Evolutionary conservation across 2,113 vertebrate species (phyloP).

Genomic region (Lampris megalopsis): DNA sequence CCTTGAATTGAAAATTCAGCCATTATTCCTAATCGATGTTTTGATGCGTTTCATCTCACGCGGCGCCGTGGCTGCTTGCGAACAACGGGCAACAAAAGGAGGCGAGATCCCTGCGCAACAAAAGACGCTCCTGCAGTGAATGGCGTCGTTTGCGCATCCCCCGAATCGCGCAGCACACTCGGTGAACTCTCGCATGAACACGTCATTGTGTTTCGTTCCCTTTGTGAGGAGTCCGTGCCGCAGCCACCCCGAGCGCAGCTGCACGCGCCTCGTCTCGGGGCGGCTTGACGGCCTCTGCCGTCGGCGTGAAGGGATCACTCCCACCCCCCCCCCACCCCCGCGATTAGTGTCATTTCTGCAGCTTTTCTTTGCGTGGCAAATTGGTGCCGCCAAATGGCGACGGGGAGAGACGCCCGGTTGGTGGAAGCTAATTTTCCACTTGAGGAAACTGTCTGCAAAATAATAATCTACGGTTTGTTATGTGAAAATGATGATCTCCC

Average conservation of each 20-base stretch:
- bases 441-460: constrained; percentile 78
- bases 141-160: constrained; percentile 57
- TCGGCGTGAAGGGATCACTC: constrained; percentile 66
- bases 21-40: constrained; percentile 5
- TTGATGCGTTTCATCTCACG: constrained; percentile 17
- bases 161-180: constrained; percentile 51
- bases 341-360: constrained; percentile 73
- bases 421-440: constrained; percentile 80
- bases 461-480: constrained; percentile 83
- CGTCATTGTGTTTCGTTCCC: constrained; percentile 51
- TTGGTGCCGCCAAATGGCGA: constrained; percentile 56
- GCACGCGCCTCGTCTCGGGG: constrained; percentile 37
- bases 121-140: constrained; percentile 61
- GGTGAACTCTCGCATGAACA: constrained; percentile 50
- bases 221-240: constrained; percentile 25
- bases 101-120: constrained; percentile 55
- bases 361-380: constrained; percentile 66
- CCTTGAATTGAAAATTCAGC: neutral
- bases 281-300: constrained; percentile 64
- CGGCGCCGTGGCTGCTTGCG: constrained; percentile 23
- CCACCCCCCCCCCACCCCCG: too few relatives aligned
- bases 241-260: constrained; percentile 38
- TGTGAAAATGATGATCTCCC: constrained; percentile 77
- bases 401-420: constrained; percentile 50
- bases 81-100: constrained; percentile 49